Evolutionary conservation across 2,113 vertebrate species (phyloP), one percentile per base, ranked within the genome.

Genomic region (Tetrax tetrax): DNA sequence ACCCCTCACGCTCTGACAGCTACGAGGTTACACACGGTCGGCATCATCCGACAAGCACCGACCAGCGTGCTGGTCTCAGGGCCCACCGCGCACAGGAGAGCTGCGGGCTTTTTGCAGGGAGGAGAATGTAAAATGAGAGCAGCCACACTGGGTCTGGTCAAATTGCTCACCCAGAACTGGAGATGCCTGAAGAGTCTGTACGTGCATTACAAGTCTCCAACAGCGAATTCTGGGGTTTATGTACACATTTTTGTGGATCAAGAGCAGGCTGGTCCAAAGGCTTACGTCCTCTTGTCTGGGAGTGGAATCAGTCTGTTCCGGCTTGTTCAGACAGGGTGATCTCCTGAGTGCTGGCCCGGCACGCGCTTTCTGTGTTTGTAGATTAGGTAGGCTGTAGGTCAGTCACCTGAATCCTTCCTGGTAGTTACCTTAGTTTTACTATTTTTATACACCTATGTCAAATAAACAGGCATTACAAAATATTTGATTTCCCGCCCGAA

Each of bases 11-110:
- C 13, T 24, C n/a, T 21, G 15, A 47, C 45, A 72, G 78, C 38
- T 19, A 2, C 3, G 35, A 80, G 28, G 48, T 33, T 54, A 54
- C 48, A 23, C 4, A 6, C 0, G 0, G 2, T 6, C 59, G 38
- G 33, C 0, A 1, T 14, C 31, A 47, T 31, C 12, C 2, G 4
- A 24, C 59, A 83, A 24, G 12, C 9, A 29, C 10, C 0, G 1
- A 51, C 20, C 65, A 64, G 24, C 0, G 1, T 23, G 43, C 17
- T 50, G 31, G 10, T 65, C 41, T 10, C 12, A 4, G 59, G 37
- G 27, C 13, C 10, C 1, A 0, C 29, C 78, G n/a, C 6, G 3
- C 2, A 6, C 19, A 35, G 31, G 29, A 51, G 7, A 21, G 17
- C 47, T 75, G 31, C 0, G 8, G 69, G 27, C 24, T 72, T 80